Evolutionary conservation across 2,888 invertebrate genomes (phyloP), one percentile per base, ranked within the genome.

Genomic region (Diogma glabrata): DNA sequence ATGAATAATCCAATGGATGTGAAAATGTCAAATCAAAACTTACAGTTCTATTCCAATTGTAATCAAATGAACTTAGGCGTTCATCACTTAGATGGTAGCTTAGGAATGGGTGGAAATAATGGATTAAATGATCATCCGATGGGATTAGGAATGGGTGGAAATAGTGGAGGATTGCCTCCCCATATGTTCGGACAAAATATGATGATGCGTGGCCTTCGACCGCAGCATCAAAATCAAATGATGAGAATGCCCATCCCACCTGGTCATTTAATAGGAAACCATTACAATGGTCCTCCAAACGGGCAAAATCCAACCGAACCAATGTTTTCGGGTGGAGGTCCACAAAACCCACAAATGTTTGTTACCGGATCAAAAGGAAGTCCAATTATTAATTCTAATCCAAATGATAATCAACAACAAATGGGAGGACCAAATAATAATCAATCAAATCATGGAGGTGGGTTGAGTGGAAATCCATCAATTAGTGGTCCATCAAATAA

Each of bases 391-490:
- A 43, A 43, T 43, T 22, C 50, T 16, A 51, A 22, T 24, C 74
- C 79, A 24, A 75, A 77, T 12, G 78, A 78, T 59, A 78, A 80
- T 23, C 82, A 79, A 48, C 87, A 86, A 65, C 84, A 86, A 7
- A 84, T 87, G 83, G 84, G 84, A 46, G 83, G 83, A 47, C 78
- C 77, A 55, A 74, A 72, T 59, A 65, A 62, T 49, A 47, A 51
- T 3, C 55, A 58, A 10, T 4, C 40, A 28, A n/a, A 12, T 9
- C 7, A 10, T 22, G 22, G 22, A 4, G 24, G 6, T 9, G 26
- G 26, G 14, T 6, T 38, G 24, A 71, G 68, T 14, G 72, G 73
- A 40, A 80, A 76, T 56, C 87, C 85, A 71, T 86, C 17, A 47
- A 5, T 6, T 9, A 23, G 43, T 20, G 86, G 65, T 83, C 81